These are phyloP conservation scores for Dendroctonus valens DNA, from an alignment of 1,140 invertebrate species.

Conservation along the genomic window DNA sequence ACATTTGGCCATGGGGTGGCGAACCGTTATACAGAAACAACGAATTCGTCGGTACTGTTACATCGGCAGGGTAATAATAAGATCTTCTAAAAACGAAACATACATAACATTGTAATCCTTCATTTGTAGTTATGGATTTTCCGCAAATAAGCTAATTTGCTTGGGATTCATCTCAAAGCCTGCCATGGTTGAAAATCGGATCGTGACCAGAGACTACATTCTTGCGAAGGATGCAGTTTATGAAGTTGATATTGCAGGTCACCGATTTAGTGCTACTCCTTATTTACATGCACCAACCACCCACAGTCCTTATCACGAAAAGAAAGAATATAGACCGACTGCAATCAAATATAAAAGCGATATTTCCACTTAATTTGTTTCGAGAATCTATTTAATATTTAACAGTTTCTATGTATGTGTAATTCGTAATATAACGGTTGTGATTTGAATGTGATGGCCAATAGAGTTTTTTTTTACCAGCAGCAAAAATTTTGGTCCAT, in stretches of 20 bases:
- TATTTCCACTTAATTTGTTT: constrained; percentile 39
- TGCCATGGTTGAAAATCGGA: constrained; percentile 46
- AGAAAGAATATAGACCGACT: constrained; percentile 44
- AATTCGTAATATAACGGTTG: no score
- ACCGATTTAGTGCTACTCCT: constrained; percentile 60
- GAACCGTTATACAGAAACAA: constrained; percentile 74
- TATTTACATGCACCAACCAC: constrained; percentile 57
- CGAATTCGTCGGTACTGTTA: constrained; percentile 71
- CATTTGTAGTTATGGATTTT: constrained; percentile 62
- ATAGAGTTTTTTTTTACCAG: no score
- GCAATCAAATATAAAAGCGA: constrained; percentile 39
- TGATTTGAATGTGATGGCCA: no score
- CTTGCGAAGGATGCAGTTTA: constrained; percentile 59
- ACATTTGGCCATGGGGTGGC: constrained; percentile 80
- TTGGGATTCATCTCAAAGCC: constrained; percentile 63
- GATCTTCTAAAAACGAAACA: background rate
- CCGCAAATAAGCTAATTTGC: constrained; percentile 62
- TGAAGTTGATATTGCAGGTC: constrained; percentile 68
- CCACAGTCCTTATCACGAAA: constrained; percentile 32
- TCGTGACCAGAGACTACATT: constrained; percentile 66
- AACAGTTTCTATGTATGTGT: no score
- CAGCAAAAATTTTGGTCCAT: no score
- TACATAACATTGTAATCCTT: constrained; percentile 16
- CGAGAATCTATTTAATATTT: no score
- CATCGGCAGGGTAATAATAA: constrained; percentile 66